Evolutionary conservation across 2,113 vertebrate genomes (phyloP).

Genomic region (Poeciliopsis prolifica): DNA sequence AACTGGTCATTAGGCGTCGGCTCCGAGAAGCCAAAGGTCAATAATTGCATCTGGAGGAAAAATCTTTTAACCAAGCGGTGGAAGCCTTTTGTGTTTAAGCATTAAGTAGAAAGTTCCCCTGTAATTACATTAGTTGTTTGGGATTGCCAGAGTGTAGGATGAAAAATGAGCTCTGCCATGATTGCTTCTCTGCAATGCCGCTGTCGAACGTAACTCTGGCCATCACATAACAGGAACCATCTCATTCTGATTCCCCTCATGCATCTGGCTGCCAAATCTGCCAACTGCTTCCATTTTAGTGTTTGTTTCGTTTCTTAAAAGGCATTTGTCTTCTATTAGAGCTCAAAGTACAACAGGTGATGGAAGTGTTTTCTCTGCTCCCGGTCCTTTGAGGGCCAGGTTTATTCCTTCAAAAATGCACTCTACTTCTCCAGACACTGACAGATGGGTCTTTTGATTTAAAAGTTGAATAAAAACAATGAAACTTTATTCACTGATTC

Average conservation of each 20-base stretch:
- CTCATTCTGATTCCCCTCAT: slow-evolving; percentile 49
- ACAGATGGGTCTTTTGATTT: not conserved
- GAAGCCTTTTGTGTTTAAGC: slow-evolving; percentile 72
- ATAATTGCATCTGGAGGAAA: slow-evolving; percentile 78
- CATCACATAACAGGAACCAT: slow-evolving; percentile 35
- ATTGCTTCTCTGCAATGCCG: slow-evolving; percentile 59
- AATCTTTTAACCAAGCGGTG: slow-evolving; percentile 72
- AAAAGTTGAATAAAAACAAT: not conserved
- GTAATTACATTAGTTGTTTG: slow-evolving; percentile 77
- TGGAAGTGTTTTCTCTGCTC: not conserved
- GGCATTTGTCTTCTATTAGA: slow-evolving; percentile 35
- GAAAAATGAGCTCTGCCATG: slow-evolving; percentile 70
- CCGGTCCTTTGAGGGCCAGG: not conserved
- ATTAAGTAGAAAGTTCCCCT: slow-evolving; percentile 72
- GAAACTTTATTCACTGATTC: not conserved
- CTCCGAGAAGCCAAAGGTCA: slow-evolving; percentile 76
- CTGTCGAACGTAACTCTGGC: slow-evolving; percentile 58
- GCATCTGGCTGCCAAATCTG: slow-evolving; percentile 18
- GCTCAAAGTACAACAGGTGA: slow-evolving; percentile 9
- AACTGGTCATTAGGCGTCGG: slow-evolving; percentile 76
- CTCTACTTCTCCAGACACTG: not conserved
- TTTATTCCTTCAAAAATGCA: not conserved
- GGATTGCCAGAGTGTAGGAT: slow-evolving; percentile 61
- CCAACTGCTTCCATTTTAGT: slow-evolving; percentile 21
- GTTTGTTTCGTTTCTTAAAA: slow-evolving; percentile 26